Base-by-base conservation (phyloP, 2,797 vertebrate genomes). In the Cyclura pinguis region DNA sequence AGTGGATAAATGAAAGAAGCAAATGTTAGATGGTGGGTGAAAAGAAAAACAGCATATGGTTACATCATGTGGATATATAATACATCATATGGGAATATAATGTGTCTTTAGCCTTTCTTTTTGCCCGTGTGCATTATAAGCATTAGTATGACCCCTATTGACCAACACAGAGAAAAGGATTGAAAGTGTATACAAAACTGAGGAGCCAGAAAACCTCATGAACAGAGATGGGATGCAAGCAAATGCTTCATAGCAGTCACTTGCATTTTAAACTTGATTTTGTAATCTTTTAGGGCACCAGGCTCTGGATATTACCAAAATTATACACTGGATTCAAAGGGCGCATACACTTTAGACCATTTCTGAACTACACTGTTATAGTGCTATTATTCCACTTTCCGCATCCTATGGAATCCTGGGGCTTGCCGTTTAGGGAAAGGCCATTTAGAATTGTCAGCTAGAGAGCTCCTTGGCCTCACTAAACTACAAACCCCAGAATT, bases 111-210 rank as follows among this genome's bases (percentile, higher is more conserved):
- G 42, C 6, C 47, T 84, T 35, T 84, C 62, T 52, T 42, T 87
- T n/a, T 78, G 47, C 32, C n/a, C 18, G 24, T 52, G 20, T 80
- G 69, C 50, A 72, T 91, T 88, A 13, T 52, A 94, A 92, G 83
- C 86, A 77, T 88, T 74, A 94, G 77, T 29, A 0, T 29, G 89
- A 90, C 76, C 59, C 85, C 92, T 90, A 84, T 85, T 85, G 88
- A 89, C 35, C 86, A 77, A 59, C 3, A 10, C 59, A 89, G 86
- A 94, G 92, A 72, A 92, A 88, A 14, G 2, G 88, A 89, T 67
- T 24, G 84, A 77, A 64, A 29, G 1, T 82, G 24, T 84, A 87
- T 86, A 90, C 84, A 88, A 38, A 52, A 62, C 72, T 88, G 72
- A 7, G 27, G 72, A 7, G 27, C 9, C 81, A 50, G 38, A 92